These are phyloP conservation scores for Scolopax rusticola DNA, from an alignment of 2,797 vertebrate species.

Conservation along the genomic window DNA sequence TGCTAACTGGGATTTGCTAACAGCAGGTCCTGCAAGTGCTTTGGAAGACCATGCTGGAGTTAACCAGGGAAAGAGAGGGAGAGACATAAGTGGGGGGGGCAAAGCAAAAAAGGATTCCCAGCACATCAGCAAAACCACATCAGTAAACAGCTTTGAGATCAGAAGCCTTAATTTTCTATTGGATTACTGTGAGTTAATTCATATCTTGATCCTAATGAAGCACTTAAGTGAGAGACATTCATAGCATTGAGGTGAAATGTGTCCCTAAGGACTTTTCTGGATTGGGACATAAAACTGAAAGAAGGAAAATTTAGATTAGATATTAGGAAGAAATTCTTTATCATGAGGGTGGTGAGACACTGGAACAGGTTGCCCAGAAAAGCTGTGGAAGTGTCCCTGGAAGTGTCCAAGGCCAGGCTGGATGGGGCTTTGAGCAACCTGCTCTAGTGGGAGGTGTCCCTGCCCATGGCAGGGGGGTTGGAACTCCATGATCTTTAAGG, in stretches of 20 bases:
- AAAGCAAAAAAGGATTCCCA: background rate
- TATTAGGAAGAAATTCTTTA: background rate
- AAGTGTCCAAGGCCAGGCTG: background rate
- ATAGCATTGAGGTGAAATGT: background rate
- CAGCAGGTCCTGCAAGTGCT: background rate
- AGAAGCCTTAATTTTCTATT: constrained; percentile 64
- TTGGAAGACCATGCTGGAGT: background rate
- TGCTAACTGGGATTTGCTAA: background rate
- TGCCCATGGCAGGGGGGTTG: background rate
- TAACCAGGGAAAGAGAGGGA: background rate
- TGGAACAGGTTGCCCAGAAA: background rate
- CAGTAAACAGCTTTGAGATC: constrained; percentile 26
- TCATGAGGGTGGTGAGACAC: background rate
- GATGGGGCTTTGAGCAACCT: background rate
- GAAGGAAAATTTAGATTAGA: background rate
- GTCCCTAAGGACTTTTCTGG: background rate
- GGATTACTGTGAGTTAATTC: constrained; percentile 10
- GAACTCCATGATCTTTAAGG: background rate
- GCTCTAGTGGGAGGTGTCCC: background rate
- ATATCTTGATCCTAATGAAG: constrained; percentile 10
- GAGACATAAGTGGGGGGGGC: background rate
- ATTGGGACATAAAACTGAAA: background rate
- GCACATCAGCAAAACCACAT: background rate
- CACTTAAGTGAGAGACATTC: background rate
- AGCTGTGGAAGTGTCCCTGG: background rate